Conservation (phyloP, 2,797 vertebrate species). For the Coluber constrictor region DNA sequence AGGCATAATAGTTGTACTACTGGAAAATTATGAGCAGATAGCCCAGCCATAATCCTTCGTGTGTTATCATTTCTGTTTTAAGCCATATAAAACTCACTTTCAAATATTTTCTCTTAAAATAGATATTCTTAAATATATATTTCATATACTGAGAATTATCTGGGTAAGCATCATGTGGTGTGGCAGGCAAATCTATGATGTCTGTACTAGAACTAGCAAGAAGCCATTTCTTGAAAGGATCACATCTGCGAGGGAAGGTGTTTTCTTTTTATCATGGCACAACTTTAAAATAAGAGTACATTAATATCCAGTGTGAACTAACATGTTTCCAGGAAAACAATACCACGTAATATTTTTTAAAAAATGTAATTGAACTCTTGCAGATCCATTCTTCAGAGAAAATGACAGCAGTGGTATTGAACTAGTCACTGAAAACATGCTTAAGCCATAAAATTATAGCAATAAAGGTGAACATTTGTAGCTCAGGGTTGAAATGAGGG, state of each 20-base stretch:
- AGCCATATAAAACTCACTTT: neutral
- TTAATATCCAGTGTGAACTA: neutral
- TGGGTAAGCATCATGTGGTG: neutral
- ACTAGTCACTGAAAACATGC: neutral
- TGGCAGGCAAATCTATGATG: neutral
- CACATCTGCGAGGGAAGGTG: too few species aligned
- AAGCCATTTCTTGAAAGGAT: neutral
- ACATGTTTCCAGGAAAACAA: neutral
- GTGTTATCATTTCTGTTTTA: neutral
- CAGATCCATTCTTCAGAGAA: neutral
- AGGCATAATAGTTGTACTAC: neutral
- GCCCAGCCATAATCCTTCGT: neutral
- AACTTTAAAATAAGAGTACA: neutral
- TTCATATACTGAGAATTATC: neutral
- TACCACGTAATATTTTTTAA: neutral
- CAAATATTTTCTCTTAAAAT: neutral
- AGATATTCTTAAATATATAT: neutral
- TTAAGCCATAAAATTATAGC: neutral
- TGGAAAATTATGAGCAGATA: neutral
- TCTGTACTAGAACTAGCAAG: neutral
- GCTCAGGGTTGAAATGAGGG: too few species aligned
- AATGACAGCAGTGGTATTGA: neutral
- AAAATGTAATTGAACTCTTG: neutral
- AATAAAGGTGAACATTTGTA: too few species aligned
- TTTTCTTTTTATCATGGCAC: neutral